Percentiles rank a stretch among this genome's conserved stretches.
phyloP scores from a whole-genome alignment of 2,113 vertebrate genomes.

The Austrofundulus limnaeus region DNA sequence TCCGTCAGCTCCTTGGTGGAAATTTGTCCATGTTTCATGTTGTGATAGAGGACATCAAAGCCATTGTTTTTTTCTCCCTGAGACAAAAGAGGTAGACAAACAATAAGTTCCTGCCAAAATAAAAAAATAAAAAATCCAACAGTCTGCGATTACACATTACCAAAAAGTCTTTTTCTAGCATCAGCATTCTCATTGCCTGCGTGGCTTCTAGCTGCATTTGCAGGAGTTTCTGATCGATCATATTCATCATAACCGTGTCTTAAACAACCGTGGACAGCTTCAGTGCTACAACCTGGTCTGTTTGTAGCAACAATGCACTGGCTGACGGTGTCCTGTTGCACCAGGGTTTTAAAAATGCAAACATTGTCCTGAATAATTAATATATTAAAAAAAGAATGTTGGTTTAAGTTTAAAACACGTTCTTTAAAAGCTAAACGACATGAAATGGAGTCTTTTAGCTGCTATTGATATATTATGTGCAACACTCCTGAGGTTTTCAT shows the following conservation, averaged over 20 bases:
- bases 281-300: neutral
- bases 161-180: conserved; percentile 49
- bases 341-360: conserved; percentile 50
- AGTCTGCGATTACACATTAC: conserved; percentile 30
- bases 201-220: conserved; percentile 60
- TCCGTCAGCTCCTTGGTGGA: conserved; percentile 96
- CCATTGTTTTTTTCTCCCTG: conserved; percentile 98
- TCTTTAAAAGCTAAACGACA: neutral
- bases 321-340: conserved; percentile 45
- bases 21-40: conserved; percentile 97
- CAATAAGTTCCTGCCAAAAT: conserved; percentile 1
- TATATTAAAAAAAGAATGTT: neutral
- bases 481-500: too few relatives aligned
- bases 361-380: conserved; percentile 56
- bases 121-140: neutral
- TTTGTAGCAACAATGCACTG: conserved; percentile 45
- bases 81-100: conserved; percentile 20
- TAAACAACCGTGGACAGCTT: neutral
- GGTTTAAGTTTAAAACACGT: neutral
- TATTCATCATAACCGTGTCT: conserved; percentile 64
- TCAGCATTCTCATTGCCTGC: conserved; percentile 45
- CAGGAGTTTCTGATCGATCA: conserved; percentile 68
- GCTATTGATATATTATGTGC: too few relatives aligned
- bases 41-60: conserved; percentile 97
- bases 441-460: too few relatives aligned